phyloP scores from a whole-genome alignment of 1,140 invertebrate species.

The Zaprionus davidi region DNA sequence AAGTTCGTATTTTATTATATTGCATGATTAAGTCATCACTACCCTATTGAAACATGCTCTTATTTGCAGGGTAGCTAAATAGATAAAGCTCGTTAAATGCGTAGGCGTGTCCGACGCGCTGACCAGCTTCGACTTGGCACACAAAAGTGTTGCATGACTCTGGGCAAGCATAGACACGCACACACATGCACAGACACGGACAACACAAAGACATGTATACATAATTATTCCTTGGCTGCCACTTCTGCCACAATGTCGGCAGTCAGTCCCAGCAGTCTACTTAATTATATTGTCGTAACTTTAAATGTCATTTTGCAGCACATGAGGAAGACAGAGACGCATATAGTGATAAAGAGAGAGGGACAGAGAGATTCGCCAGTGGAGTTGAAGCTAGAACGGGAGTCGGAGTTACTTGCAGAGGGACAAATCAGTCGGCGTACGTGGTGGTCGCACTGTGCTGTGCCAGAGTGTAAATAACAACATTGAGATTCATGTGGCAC shows the following conservation, averaged over 20 bases:
- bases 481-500: conserved; percentile 77
- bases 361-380: conserved; percentile 8
- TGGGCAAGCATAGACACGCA: conserved; percentile 18
- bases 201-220: conserved; percentile 43
- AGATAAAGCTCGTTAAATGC: conserved; percentile 77
- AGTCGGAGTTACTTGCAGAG: conserved; percentile 39
- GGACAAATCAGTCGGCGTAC: conserved; percentile 69
- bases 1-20: not conserved
- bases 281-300: conserved; percentile 82
- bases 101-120: conserved; percentile 61
- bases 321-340: conserved; percentile 18
- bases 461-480: conserved; percentile 40
- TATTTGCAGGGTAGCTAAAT: conserved; percentile 35
- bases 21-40: not conserved
- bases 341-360: not conserved
- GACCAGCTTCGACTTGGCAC: conserved; percentile 3
- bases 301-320: conserved; percentile 79
- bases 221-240: conserved; percentile 71
- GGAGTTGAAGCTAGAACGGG: not conserved
- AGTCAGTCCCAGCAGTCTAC: conserved; percentile 75
- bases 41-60: not conserved
- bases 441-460: conserved; percentile 54
- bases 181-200: conserved; percentile 28
- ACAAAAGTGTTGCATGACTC: conserved; percentile 69
- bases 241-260: conserved; percentile 30